Base-by-base conservation (phyloP, 2,888 invertebrate species). In the Acholoe squamosa region DNA sequence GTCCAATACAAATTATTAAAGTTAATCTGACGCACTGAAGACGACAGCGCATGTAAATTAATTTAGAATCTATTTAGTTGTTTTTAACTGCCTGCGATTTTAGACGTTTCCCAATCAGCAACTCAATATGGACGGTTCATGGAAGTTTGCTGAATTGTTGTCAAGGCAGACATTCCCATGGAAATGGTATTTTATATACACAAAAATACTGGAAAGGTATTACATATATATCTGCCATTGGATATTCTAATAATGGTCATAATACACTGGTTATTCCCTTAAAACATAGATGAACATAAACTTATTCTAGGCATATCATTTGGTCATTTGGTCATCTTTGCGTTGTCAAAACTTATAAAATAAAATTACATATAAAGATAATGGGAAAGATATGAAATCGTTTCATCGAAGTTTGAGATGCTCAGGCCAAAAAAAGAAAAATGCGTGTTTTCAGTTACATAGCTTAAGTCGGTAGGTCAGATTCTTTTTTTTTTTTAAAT, bases 1-100 rank as follows among this genome's bases (percentile, higher is more conserved):
- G 71, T 71, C 71, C 31, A 71, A 71, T 71, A 71, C 28, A 28
- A 71, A 25, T 71, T 71, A 71, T 71, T 71, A 71, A 61, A 71
- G 28, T 71, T 71, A 71, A 71, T 71, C 31, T 71, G 71, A 25
- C 71, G 71, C 71, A 28, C 71, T 14, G 71, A 71, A 71, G 71
- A 71, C 71, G 31, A 28, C 71, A 71, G 31, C 71, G 25, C 71
- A 71, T 14, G 71, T 28, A 71, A 71, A 71, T 71, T 71, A 28
- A 71, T 71, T 71, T 28, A 28, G 25, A 71, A 71, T 61, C 61
- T 61, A 61, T 25, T 71, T 71, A 28, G 61, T n/a, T 71, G 7
- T 71, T 71, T 71, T 71, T 71, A n/a, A 61, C 71, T 28, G 14
- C 28, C 28, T 28, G 71, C 28, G 71, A n/a, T 71, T 71, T n/a